phyloP scores from a whole-genome alignment of 2,113 vertebrate species.

The Python bivittatus region DNA sequence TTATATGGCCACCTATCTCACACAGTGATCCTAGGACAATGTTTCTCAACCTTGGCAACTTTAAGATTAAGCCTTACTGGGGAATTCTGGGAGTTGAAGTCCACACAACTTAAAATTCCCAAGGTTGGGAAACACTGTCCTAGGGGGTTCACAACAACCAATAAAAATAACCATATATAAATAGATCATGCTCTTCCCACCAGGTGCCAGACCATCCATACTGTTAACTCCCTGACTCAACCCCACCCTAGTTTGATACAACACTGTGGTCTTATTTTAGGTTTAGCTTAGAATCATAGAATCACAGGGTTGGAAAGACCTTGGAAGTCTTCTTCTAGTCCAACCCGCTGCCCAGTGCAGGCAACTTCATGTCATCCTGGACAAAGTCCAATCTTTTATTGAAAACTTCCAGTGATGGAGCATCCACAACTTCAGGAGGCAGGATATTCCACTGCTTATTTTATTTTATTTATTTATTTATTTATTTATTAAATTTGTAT shows the following conservation, averaged over 20 bases:
- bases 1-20: background rate
- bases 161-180: background rate
- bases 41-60: too few relatives aligned
- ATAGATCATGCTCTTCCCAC: background rate
- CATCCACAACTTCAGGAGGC: background rate
- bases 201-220: background rate
- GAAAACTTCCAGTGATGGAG: background rate
- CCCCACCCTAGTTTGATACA: background rate
- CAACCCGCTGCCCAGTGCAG: background rate
- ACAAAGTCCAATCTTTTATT: background rate
- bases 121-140: too few relatives aligned
- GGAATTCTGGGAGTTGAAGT: too few relatives aligned
- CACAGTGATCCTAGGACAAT: background rate
- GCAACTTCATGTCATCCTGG: background rate
- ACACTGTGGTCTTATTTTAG: background rate
- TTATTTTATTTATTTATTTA: too few relatives aligned
- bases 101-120: too few relatives aligned
- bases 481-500: too few relatives aligned
- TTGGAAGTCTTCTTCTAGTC: background rate
- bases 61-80: too few relatives aligned
- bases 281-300: background rate
- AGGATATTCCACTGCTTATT: background rate
- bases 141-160: background rate
- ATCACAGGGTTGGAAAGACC: background rate
- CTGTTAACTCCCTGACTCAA: background rate